Evolutionary conservation across 2,113 vertebrate genomes (phyloP).

Genomic region (Amphiprion percula): DNA sequence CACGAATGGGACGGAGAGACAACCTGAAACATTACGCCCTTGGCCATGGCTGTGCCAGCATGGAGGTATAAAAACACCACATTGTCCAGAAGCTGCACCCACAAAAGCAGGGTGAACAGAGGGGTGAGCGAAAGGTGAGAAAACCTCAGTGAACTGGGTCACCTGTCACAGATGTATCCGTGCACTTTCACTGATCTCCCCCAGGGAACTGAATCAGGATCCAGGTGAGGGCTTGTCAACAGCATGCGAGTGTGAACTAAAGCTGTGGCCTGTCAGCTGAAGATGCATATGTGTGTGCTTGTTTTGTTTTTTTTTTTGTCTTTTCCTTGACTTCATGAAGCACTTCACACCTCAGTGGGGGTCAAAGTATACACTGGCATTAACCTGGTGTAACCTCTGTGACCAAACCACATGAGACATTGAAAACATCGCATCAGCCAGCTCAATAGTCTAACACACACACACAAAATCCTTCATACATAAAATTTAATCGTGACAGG

Average conservation of each 20-base stretch:
- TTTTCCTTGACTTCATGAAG: conserved; percentile 51
- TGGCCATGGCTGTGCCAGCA: too few species aligned
- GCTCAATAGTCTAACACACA: neutral
- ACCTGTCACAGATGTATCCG: conserved; percentile 62
- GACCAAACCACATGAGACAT: conserved; percentile 43
- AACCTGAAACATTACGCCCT: too few species aligned
- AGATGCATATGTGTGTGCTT: conserved; percentile 31
- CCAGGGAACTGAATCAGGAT: conserved; percentile 46
- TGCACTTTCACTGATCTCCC: conserved; percentile 62
- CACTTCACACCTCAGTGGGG: conserved; percentile 70
- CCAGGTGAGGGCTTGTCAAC: conserved; percentile 77
- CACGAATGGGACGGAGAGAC: too few species aligned
- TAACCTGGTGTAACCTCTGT: conserved; percentile 36
- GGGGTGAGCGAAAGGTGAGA: conserved; percentile 65
- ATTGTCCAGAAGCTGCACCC: conserved; percentile 15
- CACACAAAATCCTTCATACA: neutral
- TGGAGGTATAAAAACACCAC: conserved; percentile 21
- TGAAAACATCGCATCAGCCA: conserved; percentile 5
- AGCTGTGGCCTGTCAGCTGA: conserved; percentile 49
- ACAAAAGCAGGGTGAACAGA: conserved; percentile 6
- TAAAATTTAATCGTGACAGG: neutral
- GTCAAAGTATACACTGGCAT: conserved; percentile 60
- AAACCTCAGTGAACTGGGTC: conserved; percentile 70
- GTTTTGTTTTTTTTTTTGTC: conserved; percentile 32
- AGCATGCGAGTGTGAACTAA: conserved; percentile 45